Evolutionary conservation across 2,888 invertebrate genomes (phyloP).

Genomic region (Cephus nigrinus): DNA sequence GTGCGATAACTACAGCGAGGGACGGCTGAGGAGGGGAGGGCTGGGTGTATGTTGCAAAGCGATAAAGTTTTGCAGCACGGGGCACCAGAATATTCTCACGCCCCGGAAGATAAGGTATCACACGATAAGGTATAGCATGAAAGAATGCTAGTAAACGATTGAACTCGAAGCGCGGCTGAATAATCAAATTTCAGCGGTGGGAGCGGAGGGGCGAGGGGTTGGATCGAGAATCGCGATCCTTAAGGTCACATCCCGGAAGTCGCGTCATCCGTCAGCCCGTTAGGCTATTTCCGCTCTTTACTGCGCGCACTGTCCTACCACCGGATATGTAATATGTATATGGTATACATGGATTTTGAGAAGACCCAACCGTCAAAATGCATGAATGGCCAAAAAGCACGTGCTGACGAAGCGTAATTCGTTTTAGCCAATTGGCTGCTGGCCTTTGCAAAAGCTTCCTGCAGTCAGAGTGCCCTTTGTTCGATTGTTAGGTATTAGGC

Average conservation of each 20-base stretch:
- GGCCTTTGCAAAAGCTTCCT: not conserved
- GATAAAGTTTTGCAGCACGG: conserved; percentile 20
- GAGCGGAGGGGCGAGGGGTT: not conserved
- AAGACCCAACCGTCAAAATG: not conserved
- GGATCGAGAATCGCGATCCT: conserved; percentile 22
- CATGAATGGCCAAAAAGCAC: not conserved
- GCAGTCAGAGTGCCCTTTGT: not conserved
- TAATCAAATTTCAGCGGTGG: conserved; percentile 34
- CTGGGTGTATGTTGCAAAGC: not conserved
- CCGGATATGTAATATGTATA: not conserved
- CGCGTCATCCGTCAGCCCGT: conserved; percentile 28
- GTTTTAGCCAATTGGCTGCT: not conserved
- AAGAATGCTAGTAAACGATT: not conserved
- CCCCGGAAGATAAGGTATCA: not conserved
- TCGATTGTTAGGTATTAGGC: not conserved
- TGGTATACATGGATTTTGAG: not conserved
- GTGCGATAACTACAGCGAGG: not conserved
- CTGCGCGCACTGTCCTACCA: conserved; percentile 13
- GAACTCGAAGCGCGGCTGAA: conserved; percentile 27
- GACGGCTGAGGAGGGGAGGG: too few relatives aligned
- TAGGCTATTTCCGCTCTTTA: not conserved
- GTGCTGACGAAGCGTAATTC: not conserved
- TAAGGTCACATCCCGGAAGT: conserved; percentile 49
- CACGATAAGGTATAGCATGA: not conserved
- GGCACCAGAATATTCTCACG: conserved; percentile 22